Evolutionary conservation across 2,113 vertebrate species (phyloP), one percentile per base, ranked within the genome.

Genomic region (Urocitellus parryii): DNA sequence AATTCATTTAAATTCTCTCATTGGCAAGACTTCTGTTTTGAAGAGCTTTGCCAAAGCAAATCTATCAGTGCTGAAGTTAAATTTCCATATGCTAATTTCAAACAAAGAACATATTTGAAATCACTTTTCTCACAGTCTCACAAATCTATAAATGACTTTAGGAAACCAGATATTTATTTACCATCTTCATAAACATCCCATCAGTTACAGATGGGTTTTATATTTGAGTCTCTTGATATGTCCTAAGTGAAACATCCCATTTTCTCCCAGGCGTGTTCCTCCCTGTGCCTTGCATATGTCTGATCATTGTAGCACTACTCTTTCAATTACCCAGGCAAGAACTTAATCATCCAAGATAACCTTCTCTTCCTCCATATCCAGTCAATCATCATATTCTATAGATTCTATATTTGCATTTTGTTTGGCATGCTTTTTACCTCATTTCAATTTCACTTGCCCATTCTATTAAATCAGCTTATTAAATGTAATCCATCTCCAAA

Each of bases 1-100:
- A 76, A 93, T 86, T 92, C 90, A 91, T 92, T 91, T 93, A 95
- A 95, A 87, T 89, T 91, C 51, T 63, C 87, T 42, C 92, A 95
- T 72, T 95, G 87, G 79, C 74, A 91, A 90, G 18, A 20, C 32
- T 93, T 97, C 88, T 96, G 78, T 94, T 96, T 91, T 93, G 73
- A 95, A 96, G 83, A 91, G 48, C 2, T 95, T 94, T 83, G 61
- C 58, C 63, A 93, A 94, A 96, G 88, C 12, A 90, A 87, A 90
- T 53, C 48, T 65, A 76, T 94, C 76, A 76, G 25, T 86, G 91
- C 79, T 88, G 37, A 72, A 94, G 82, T 86, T 72, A 83, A 45
- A 91, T 76, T 82, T 97, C 32, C 72, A 91, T 74, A 94, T 91
- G 86, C 68, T 91, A 70, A 95, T 86, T 97, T 82, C n/a, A 86